Conservation (phyloP, 2,888 invertebrate species). For the Athripsodes cinereus region DNA sequence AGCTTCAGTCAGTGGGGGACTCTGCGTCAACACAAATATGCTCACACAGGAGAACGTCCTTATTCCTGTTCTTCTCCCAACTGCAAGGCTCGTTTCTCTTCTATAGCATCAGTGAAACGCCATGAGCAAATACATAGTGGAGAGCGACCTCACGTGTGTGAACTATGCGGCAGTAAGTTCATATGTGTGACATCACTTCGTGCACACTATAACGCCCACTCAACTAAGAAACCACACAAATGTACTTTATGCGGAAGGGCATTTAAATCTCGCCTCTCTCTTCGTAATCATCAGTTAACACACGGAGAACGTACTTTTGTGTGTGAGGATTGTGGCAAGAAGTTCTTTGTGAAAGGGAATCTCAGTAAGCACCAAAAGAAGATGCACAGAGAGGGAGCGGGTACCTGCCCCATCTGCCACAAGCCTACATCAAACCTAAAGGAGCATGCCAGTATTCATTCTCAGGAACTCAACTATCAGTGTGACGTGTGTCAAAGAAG, state of each 20-base stretch:
- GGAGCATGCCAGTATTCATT: constrained; percentile 52
- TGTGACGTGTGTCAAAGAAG: constrained; percentile 9
- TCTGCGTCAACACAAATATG: constrained; percentile 27
- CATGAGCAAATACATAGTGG: constrained; percentile 18
- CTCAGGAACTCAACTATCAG: constrained; percentile 33
- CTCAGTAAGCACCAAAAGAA: constrained; percentile 48
- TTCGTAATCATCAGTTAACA: constrained; percentile 45
- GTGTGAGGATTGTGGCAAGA: constrained; percentile 43
- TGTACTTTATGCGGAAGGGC: constrained; percentile 50
- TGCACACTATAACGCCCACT: constrained; percentile 41
- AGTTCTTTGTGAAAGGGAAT: constrained; percentile 52
- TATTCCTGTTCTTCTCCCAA: constrained; percentile 36
- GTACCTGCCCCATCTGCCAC: constrained; percentile 33
- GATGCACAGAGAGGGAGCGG: constrained; percentile 52
- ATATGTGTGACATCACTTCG: constrained; percentile 36
- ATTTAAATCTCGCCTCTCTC: constrained; percentile 46
- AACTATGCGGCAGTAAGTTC: constrained; percentile 35
- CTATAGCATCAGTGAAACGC: constrained; percentile 5
- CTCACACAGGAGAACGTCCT: constrained; percentile 44
- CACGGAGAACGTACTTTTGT: constrained; percentile 31
- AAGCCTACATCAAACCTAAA: constrained; percentile 39
- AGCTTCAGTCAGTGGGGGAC: constrained; percentile 15
- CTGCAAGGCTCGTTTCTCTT: constrained; percentile 12
- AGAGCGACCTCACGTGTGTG: constrained; percentile 16
- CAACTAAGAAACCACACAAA: constrained; percentile 47